A percentile compares a stretch with the other conserved stretches of the same genome.
phyloP scores from a whole-genome alignment of 2,888 invertebrate genomes.

The Altica lythri region DNA sequence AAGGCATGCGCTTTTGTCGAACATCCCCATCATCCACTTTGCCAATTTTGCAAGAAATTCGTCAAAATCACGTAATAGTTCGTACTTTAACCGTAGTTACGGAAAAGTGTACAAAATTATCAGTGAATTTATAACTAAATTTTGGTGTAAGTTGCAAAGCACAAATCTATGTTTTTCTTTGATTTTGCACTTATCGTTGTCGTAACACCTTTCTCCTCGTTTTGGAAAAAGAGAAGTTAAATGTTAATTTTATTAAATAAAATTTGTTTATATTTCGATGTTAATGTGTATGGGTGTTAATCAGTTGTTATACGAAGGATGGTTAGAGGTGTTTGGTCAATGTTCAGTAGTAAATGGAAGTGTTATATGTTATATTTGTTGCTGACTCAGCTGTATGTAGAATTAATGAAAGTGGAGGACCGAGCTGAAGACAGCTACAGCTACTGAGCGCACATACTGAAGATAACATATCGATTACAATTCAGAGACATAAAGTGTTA shows the following conservation, averaged over 20 bases:
- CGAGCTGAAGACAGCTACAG: slow-evolving; percentile 17
- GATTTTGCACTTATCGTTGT: slow-evolving; percentile 53
- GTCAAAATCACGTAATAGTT: slow-evolving; percentile 33
- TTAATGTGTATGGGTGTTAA: slow-evolving; percentile 42
- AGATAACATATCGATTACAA: slow-evolving; percentile 21
- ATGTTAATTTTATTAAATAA: slow-evolving; percentile 37
- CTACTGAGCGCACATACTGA: slow-evolving; percentile 18
- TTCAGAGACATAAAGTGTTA: slow-evolving; percentile 20
- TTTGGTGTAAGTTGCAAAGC: slow-evolving; percentile 51
- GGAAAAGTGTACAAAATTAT: slow-evolving; percentile 51
- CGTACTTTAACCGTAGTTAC: slow-evolving; percentile 32
- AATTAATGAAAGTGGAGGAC: slow-evolving; percentile 24
- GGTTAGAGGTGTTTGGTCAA: slow-evolving; percentile 39
- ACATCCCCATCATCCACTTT: slow-evolving; percentile 38
- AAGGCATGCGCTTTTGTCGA: slow-evolving; percentile 29
- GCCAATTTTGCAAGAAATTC: slow-evolving; percentile 39
- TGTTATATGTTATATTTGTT: slow-evolving; percentile 44
- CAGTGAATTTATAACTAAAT: slow-evolving; percentile 51
- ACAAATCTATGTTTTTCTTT: slow-evolving; percentile 42
- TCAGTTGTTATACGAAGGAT: slow-evolving; percentile 35
- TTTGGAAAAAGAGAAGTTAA: slow-evolving; percentile 29
- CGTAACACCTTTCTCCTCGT: slow-evolving; percentile 42
- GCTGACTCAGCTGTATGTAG: slow-evolving; percentile 36
- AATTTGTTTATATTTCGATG: slow-evolving; percentile 41
- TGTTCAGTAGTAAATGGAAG: slow-evolving; percentile 41